phyloP scores from a whole-genome alignment of 2,797 vertebrate species.

The Distichodus sexfasciatus region DNA sequence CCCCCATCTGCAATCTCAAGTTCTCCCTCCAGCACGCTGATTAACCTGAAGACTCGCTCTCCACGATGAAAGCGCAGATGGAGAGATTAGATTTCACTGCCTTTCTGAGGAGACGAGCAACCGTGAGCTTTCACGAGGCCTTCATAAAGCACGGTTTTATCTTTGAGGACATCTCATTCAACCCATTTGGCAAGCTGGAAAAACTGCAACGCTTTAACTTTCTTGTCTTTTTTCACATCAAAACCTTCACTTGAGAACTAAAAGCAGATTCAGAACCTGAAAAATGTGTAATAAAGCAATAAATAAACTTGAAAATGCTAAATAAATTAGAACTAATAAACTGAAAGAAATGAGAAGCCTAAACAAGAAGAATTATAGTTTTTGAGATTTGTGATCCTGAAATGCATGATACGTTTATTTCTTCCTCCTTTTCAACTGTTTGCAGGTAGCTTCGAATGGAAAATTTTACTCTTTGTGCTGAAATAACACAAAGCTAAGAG shows the following conservation, averaged over 20 bases:
- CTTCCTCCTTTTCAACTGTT: no score
- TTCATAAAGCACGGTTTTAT: conserved; percentile 2
- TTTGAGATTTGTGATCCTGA: no score
- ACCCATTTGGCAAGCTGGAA: not conserved
- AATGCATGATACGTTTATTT: no score
- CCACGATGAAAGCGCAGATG: conserved; percentile 8
- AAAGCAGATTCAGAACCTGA: no score
- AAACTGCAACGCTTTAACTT: not conserved
- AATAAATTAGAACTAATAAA: no score
- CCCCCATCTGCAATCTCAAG: conserved; percentile 36
- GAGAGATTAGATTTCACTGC: conserved; percentile 23
- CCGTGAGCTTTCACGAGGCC: conserved; percentile 1
- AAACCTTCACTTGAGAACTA: not conserved
- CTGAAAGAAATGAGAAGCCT: no score
- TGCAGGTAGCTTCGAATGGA: no score
- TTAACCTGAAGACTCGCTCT: conserved; percentile 14
- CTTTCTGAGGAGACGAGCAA: conserved; percentile 16
- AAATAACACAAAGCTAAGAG: no score
- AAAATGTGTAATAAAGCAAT: not conserved
- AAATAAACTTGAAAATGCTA: no score
- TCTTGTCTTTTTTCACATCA: not conserved
- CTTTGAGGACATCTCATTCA: not conserved
- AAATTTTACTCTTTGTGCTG: no score
- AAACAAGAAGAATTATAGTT: no score
- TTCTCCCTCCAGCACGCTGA: conserved; percentile 31